phyloP scores from a whole-genome alignment of 2,888 invertebrate genomes.

The Stenolophus ochropezus region DNA sequence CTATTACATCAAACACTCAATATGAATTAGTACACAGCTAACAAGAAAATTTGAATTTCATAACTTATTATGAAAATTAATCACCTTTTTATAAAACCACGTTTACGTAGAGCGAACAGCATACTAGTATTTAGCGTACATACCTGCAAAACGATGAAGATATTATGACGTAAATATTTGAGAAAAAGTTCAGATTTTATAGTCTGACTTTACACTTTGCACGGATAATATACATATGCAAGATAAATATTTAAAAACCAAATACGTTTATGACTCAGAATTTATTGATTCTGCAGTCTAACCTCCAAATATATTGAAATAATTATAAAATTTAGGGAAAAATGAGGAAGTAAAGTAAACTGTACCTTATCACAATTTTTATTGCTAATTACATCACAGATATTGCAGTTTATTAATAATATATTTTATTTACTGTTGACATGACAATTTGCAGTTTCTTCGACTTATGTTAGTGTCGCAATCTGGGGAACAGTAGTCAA shows the following conservation, averaged over 20 bases:
- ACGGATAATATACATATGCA: not conserved
- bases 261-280: not conserved
- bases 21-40: not conserved
- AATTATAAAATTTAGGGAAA: not conserved
- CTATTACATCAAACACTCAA: slow-evolving; percentile 23
- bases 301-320: not conserved
- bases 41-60: not conserved
- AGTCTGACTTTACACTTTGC: not conserved
- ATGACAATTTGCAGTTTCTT: not conserved
- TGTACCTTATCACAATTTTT: not conserved
- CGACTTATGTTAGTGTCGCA: not conserved
- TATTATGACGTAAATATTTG: not conserved
- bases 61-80: slow-evolving; percentile 12
- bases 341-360: not conserved
- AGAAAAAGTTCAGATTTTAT: not conserved
- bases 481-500: not conserved
- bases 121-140: slow-evolving; percentile 31
- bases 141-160: slow-evolving; percentile 40
- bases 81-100: slow-evolving; percentile 48
- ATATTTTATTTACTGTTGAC: not conserved
- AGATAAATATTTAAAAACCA: slow-evolving; percentile 24
- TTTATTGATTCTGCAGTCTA: slow-evolving; percentile 13
- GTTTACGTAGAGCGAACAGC: slow-evolving; percentile 38
- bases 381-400: not conserved
- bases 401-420: not conserved